phyloP scores from a whole-genome alignment of 2,888 invertebrate genomes.

The Hypomecis punctinalis region DNA sequence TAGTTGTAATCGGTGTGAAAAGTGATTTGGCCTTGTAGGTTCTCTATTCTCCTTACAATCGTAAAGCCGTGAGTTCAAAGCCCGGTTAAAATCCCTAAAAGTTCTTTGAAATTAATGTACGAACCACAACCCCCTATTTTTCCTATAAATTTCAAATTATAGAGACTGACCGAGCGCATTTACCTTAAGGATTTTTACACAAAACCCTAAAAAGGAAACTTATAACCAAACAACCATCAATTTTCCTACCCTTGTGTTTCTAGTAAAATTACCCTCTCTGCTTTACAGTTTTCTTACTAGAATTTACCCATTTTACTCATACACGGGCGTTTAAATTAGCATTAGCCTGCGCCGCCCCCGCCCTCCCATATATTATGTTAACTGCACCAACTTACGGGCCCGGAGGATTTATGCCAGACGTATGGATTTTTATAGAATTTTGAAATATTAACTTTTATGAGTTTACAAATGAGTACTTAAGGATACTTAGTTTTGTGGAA shows the following conservation, averaged over 20 bases:
- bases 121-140: too few species aligned
- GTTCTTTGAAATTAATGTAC: too few species aligned
- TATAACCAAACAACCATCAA: too few species aligned
- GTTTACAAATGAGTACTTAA: not conserved
- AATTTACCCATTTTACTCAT: slow-evolving; percentile 47
- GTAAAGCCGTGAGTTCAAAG: too few species aligned
- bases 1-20: not conserved
- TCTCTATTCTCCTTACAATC: too few species aligned
- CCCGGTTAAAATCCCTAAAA: too few species aligned
- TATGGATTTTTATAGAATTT: slow-evolving; percentile 26
- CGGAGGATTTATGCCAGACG: slow-evolving; percentile 19
- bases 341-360: slow-evolving; percentile 50
- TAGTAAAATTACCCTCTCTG: slow-evolving; percentile 6
- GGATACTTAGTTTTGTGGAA: not conserved
- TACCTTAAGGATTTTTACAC: too few species aligned
- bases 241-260: slow-evolving; percentile 1
- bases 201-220: too few species aligned
- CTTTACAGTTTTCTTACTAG: slow-evolving; percentile 41
- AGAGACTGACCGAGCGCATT: too few species aligned
- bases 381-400: slow-evolving; percentile 43
- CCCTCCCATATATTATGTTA: slow-evolving; percentile 53
- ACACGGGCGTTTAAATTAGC: slow-evolving; percentile 52
- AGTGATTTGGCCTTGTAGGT: too few species aligned
- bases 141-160: too few species aligned
- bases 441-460: slow-evolving; percentile 21